Percentiles rank a stretch among this genome's conserved stretches.
Evolutionary conservation across 92 coral and sea anemone genomes (phyloP).

Genomic region (Desmophyllum pertusum): DNA sequence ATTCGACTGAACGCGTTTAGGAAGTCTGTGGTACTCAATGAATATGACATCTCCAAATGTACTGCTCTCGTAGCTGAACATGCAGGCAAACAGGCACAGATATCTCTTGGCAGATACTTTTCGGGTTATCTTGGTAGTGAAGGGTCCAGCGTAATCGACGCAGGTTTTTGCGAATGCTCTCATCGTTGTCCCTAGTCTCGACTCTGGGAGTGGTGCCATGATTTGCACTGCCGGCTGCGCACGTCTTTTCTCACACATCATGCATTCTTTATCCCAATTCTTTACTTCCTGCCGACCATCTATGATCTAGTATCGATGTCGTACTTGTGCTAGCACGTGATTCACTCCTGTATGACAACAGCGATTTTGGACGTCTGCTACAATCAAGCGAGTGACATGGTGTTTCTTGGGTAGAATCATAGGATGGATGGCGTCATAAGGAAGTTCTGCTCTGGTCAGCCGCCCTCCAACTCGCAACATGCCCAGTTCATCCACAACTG

Average conservation of each 20-base stretch:
- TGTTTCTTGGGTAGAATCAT: slow-evolving; percentile 3
- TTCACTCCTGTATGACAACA: slow-evolving; percentile 12
- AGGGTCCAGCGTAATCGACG: slow-evolving; percentile 39
- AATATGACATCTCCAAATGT: slow-evolving; percentile 15
- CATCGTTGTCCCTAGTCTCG: slow-evolving; percentile 41
- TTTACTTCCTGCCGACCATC: slow-evolving; percentile 21
- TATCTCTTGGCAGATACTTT: slow-evolving; percentile 30
- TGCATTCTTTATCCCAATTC: neutral
- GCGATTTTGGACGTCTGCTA: neutral
- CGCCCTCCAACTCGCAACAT: slow-evolving; percentile 41
- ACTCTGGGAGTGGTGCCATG: slow-evolving; percentile 42
- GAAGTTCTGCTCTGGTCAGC: slow-evolving; percentile 25
- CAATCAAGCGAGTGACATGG: neutral
- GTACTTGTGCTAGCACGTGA: slow-evolving; percentile 37
- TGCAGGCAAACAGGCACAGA: slow-evolving; percentile 31
- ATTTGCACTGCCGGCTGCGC: slow-evolving; percentile 18
- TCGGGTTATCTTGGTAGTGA: slow-evolving; percentile 33
- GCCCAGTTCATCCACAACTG: slow-evolving; percentile 23
- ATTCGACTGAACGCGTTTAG: slow-evolving; percentile 12
- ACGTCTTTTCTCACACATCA: neutral
- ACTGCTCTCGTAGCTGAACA: slow-evolving; percentile 29
- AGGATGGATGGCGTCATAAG: slow-evolving; percentile 16
- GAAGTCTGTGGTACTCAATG: slow-evolving; percentile 24
- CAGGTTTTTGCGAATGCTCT: slow-evolving; percentile 35
- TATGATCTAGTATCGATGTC: slow-evolving; percentile 20